Base-by-base conservation (phyloP, 2,888 invertebrate genomes). In the Creontiades dilutus region DNA sequence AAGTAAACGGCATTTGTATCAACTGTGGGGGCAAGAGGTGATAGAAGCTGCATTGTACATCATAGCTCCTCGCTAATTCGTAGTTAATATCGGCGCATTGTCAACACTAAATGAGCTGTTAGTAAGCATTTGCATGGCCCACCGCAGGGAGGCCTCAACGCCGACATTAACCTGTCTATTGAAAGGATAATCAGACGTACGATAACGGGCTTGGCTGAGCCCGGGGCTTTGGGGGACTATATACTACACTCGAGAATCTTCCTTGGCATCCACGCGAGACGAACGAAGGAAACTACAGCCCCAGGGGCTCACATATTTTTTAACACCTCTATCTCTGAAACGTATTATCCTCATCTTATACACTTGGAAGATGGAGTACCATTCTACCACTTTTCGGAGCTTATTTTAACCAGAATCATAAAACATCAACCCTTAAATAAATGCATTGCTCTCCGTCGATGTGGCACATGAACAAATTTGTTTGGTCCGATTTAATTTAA, bases 171-270 rank as follows among this genome's bases (percentile, higher is more conserved):
- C 46, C 37, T 78, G 78, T 37, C 78, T 47, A 78, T 78, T 78
- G 78, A 78, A 78, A 47, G 78, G 78, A 78, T 78, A 78, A 78
- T 78, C 78, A 78, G 46, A 37, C 46, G 78, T 28, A 47, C 78
- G 78, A 78, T 46, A 46, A 76, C 28, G 76, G 76, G 28, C 27
- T 57, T 7, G 57, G 57, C 19, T 57, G 68, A 68, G 68, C 68
- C 19, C 57, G 0, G n/a, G 57, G 57, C 57, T 57, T 57, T 57
- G 27, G 68, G 68, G 68, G 13, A 68, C 68, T 23, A 68, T 68
- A 68, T 68, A 68, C 68, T 27, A 68, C 68, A 23, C 23, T 23
- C 3, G 12, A 68, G 23, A n/a, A 27, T 23, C 68, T 68, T 68
- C 68, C 68, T 68, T 57, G n/a, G 57, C 57, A 16, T 57, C 2